Base-by-base conservation (phyloP, 1,140 invertebrate species). In the Nebria ingens region DNA sequence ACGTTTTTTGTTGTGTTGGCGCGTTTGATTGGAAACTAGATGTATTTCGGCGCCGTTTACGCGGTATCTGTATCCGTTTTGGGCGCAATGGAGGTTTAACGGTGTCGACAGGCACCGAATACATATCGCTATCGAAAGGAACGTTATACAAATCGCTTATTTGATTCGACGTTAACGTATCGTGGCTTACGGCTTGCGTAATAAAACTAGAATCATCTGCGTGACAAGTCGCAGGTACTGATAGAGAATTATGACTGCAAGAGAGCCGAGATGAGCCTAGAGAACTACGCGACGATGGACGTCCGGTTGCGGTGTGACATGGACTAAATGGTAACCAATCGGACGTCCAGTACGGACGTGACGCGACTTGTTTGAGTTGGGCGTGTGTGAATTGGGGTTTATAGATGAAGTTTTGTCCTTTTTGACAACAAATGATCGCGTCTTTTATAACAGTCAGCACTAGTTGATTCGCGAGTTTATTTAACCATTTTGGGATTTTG, bases 111-210 rank as follows among this genome's bases (percentile, higher is more conserved):
- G 88, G 89, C 40, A 91, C 81, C 2, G 87, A 86, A 64, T 91
- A 91, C 58, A 90, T 88, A 63, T 91, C 88, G 64, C 86, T 88
- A 60, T 89, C 87, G 59, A 88, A 86, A 40, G 87, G 87, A 40
- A 90, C 87, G 71, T 87, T 90, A 65, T 90, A 90, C 74, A 89
- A 82, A 64, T 90, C 87, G 21, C 83, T 84, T 21, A 88, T 88
- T 58, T 86, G 83, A 58, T 79, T 80, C 3, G 79, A 79, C 17
- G 77, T 75, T 9, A 89, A 68, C 0, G 85, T 83, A 62, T 89
- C 87, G 60, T 89, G 87, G 0, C 86, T 89, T 76, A 89, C 88
- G 15, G 87, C 87, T 62, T 88, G 87, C 1, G 86, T 89, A 51
- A 91, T 91, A 63, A 91, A 91, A 59, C 81, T 88, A 2, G 87